These are phyloP conservation scores for Trissoscelio sp. DNA, from an alignment of 2,888 invertebrate genomes.

Conservation along the genomic window DNA sequence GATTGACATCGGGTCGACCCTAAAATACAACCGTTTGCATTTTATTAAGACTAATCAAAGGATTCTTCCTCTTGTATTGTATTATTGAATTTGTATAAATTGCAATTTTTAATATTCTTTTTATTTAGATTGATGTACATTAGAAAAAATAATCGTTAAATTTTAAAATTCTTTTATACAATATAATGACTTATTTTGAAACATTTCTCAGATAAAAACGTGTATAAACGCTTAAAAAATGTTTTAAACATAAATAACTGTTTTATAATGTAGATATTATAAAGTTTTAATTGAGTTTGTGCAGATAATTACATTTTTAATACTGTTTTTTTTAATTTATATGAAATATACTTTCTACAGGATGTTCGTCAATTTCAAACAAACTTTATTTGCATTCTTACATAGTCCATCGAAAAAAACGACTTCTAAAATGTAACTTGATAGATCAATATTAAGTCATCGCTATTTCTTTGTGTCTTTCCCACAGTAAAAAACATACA, in stretches of 20 bases:
- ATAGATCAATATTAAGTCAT: conserved; percentile 36
- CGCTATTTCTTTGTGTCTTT: conserved; percentile 27
- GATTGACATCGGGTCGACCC: conserved; percentile 70
- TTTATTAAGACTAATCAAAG: conserved; percentile 58
- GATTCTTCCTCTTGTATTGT: conserved; percentile 50
- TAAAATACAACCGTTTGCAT: conserved; percentile 52
- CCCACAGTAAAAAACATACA: conserved; percentile 18
- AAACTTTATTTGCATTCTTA: conserved; percentile 22
- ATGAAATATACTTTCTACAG: neutral
- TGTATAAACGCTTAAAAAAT: no score
- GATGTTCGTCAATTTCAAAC: conserved; percentile 1
- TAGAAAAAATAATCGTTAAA: no score
- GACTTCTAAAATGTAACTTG: conserved; percentile 38
- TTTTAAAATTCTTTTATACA: no score
- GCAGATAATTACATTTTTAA: no score
- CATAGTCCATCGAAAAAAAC: conserved; percentile 3
- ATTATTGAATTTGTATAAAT: conserved; percentile 15
- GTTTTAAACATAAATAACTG: no score
- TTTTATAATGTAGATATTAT: no score
- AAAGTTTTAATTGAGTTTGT: no score
- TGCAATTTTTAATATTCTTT: no score
- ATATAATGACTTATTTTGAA: no score
- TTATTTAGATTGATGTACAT: no score
- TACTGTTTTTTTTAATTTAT: no score
- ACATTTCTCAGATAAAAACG: no score